phyloP scores from a whole-genome alignment of 2,888 invertebrate species.

The Nephrotoma appendiculata region DNA sequence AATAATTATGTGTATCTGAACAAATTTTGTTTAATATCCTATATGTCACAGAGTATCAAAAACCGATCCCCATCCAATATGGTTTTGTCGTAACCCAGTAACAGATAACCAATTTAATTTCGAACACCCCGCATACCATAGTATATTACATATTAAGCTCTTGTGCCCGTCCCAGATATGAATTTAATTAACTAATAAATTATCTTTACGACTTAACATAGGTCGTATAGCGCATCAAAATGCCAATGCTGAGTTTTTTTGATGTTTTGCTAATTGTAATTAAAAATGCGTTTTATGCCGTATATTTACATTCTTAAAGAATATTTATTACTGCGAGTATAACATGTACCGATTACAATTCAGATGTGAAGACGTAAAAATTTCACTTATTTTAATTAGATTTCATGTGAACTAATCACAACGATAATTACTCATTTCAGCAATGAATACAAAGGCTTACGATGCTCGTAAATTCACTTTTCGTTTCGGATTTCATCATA shows the following conservation, averaged over 20 bases:
- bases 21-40: no score
- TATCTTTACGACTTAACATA: no score
- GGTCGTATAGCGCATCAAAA: neutral
- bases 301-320: neutral
- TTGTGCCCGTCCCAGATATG: no score
- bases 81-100: no score
- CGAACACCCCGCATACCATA: no score
- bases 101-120: no score
- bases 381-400: neutral
- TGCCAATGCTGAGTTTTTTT: neutral
- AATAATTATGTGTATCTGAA: no score
- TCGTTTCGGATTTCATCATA: neutral
- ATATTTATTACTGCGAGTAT: neutral
- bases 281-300: neutral
- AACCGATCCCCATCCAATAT: no score
- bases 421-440: neutral
- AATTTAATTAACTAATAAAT: no score
- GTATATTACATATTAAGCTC: no score
- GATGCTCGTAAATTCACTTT: neutral
- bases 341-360: neutral
- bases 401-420: neutral
- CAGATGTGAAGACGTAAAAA: neutral
- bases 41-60: no score
- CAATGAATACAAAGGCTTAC: neutral
- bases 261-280: neutral